Base-by-base conservation (phyloP, 2,888 invertebrate species). In the Drosophila pullipes region DNA sequence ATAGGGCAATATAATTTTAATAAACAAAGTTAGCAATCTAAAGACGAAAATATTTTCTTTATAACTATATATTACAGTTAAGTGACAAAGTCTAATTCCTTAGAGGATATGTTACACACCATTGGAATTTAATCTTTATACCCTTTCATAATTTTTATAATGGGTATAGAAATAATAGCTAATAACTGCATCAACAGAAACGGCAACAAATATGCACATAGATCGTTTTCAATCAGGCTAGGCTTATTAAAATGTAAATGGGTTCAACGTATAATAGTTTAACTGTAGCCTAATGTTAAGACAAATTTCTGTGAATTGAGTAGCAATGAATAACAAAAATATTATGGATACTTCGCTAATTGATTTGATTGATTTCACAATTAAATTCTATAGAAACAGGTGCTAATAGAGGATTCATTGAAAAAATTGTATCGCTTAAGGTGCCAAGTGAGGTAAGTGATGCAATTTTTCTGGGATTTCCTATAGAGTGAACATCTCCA, bases 251-350 rank as follows among this genome's bases (percentile, higher is more conserved):
- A 89, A 86, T 71, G 82, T 69, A 66, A 85, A 85, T 84, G 74
- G 67, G 84, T 72, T 79, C 76, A 76, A 58, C 67, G 79, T 71
- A 71, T 75, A 89, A 84, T 84, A 69, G 76, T 50, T 74, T 63
- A 65, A 70, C 80, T 75, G 63, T 62, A 65, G 70, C 62, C 62
- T 70, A 81, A 74, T 78, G 69, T 60, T 60, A 69, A 66, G 69
- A 84, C 80, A 82, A 82, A 87, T 85, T 85, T 89, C 85, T 68
- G 69, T 84, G 88, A 84, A 89, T 76, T 89, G 54, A 52, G 39
- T 28, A 44, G 63, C 54, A 78, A 79, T 81, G 63, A 78, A 76
- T 79, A 79, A 83, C 81, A 79, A 69, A 76, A 79, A 85, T 28
- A 83, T 30, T 53, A 58, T 69, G 67, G 73, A 68, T 82, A 66